Conservation (phyloP, 2,113 vertebrate species). For the Passer montanus region DNA sequence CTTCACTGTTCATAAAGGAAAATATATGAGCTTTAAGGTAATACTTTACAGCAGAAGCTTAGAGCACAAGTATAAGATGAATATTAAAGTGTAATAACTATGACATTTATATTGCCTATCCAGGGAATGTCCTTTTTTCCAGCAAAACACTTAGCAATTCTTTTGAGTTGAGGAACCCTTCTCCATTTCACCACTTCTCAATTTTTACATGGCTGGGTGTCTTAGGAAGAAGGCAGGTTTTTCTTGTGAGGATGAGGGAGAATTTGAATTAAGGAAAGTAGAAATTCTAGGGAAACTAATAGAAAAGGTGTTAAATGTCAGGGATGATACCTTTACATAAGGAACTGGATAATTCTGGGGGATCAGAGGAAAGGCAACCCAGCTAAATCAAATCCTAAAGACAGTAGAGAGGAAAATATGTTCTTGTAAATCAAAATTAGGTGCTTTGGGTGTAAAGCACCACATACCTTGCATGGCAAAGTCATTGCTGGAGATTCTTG, state of each 20-base stretch:
- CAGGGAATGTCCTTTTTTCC: background rate
- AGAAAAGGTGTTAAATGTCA: background rate
- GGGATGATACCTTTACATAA: background rate
- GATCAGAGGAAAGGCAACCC: background rate
- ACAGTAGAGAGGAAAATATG: accelerated
- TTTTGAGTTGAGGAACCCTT: background rate
- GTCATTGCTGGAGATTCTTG: background rate
- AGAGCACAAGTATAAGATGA: background rate
- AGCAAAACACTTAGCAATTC: background rate
- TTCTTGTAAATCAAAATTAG: background rate
- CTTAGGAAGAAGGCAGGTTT: background rate
- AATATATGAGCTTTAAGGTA: background rate
- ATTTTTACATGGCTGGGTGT: background rate
- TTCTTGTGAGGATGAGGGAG: background rate
- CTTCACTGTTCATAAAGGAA: background rate
- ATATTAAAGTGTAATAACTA: background rate
- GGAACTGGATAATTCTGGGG: background rate
- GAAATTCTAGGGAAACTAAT: background rate
- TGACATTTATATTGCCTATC: background rate
- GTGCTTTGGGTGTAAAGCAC: background rate
- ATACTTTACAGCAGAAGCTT: background rate
- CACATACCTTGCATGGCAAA: background rate
- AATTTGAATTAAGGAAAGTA: background rate
- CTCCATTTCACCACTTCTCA: background rate
- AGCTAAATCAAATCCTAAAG: background rate